phyloP scores from a whole-genome alignment of 2,113 vertebrate genomes.

The Calidris pugnax region DNA sequence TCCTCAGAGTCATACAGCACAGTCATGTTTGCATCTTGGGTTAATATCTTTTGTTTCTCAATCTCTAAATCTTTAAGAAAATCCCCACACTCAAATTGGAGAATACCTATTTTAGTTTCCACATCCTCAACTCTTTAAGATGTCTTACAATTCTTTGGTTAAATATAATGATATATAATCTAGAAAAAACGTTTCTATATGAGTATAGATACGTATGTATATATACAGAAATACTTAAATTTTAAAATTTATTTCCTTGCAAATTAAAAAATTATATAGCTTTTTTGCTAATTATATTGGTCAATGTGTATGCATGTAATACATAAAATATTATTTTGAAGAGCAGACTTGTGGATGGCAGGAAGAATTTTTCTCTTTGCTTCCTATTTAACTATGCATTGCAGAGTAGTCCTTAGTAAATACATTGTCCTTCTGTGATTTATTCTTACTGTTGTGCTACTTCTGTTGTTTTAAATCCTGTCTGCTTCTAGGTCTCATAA shows the following conservation, averaged over 20 bases:
- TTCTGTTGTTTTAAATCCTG: not conserved
- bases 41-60: not conserved
- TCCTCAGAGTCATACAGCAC: not conserved
- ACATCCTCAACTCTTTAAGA: not conserved
- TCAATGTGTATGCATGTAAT: not conserved
- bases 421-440: not conserved
- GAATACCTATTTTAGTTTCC: not conserved
- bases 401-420: not conserved
- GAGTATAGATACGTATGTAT: accelerated
- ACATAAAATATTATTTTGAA: not conserved
- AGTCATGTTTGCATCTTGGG: not conserved
- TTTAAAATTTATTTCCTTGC: not conserved
- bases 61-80: not conserved
- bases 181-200: not conserved
- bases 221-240: not conserved
- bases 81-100: not conserved
- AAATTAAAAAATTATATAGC: not conserved
- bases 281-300: not conserved
- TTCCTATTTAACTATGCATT: not conserved
- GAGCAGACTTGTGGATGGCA: not conserved
- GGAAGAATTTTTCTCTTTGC: not conserved
- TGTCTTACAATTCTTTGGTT: not conserved
- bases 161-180: not conserved
- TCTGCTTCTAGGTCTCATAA: not conserved
- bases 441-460: not conserved